Percentiles rank a stretch among this genome's conserved stretches.
Evolutionary conservation across 2,797 vertebrate species (phyloP).

Genomic region (Aplochiton taeniatus): DNA sequence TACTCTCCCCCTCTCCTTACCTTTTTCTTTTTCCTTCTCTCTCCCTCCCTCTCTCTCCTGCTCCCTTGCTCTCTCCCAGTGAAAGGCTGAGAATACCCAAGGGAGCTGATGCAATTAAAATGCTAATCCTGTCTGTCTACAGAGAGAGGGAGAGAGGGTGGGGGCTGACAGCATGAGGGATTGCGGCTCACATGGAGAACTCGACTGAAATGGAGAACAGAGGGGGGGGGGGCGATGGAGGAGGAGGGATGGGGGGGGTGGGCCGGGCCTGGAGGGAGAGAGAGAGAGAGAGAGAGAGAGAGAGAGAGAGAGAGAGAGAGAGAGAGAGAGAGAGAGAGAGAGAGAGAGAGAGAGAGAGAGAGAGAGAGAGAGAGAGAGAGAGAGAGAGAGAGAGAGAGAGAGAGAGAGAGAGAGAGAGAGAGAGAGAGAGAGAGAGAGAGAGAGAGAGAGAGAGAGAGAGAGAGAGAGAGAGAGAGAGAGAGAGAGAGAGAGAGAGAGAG

Average conservation of each 20-base stretch:
- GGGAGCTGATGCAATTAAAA: conserved; percentile 90
- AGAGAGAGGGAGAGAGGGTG: conserved; percentile 76
- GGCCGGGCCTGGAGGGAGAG: conserved; percentile 5
- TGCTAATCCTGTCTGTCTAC: conserved; percentile 89
- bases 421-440: conserved; percentile 51
- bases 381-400: conserved; percentile 56
- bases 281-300: conserved; percentile 42
- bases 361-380: too few species aligned
- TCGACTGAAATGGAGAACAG: conserved; percentile 85
- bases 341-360: conserved; percentile 6
- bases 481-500: conserved; percentile 51
- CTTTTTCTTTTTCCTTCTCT: conserved; percentile 33
- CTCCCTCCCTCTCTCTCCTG: conserved; percentile 27
- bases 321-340: conserved; percentile 27
- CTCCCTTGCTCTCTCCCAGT: conserved; percentile 73
- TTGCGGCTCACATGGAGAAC: conserved; percentile 85
- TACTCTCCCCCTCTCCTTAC: conserved; percentile 51
- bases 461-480: conserved; percentile 41
- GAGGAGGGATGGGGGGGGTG: conserved; percentile 26
- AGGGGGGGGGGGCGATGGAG: conserved; percentile 48
- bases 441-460: conserved; percentile 41
- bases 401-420: conserved; percentile 41
- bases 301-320: conserved; percentile 57
- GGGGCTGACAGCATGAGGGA: conserved; percentile 87
- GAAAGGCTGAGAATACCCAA: conserved; percentile 86